Conservation (phyloP, 2,888 invertebrate genomes). For the Dasypogon diadema region DNA sequence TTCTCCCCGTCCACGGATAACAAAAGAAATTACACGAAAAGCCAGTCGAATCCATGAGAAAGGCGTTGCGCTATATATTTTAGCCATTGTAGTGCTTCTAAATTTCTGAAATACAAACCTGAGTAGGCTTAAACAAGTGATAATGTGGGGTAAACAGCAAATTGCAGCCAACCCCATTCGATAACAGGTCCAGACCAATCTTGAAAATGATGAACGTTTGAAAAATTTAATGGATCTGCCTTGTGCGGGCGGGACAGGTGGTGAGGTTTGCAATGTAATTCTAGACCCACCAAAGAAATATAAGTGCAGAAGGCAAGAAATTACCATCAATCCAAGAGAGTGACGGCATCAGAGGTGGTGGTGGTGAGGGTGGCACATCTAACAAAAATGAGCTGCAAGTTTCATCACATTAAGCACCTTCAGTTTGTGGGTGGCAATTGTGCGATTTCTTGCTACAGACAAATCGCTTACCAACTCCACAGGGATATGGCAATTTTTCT, state of each 20-base stretch:
- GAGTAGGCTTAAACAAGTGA: not conserved
- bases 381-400: conserved; percentile 38
- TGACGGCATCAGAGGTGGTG: not conserved
- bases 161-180: not conserved
- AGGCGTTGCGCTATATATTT: too few species aligned
- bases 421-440: conserved; percentile 25
- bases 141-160: not conserved
- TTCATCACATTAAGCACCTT: conserved; percentile 42
- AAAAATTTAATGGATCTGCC: conserved; percentile 47
- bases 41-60: too few species aligned
- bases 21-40: too few species aligned
- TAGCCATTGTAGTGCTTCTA: too few species aligned
- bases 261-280: too few species aligned
- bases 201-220: conserved; percentile 36
- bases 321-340: not conserved
- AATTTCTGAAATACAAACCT: not conserved
- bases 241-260: not conserved
- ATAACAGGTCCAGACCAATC: not conserved
- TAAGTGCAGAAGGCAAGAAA: conserved; percentile 4
- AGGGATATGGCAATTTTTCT: conserved; percentile 36
- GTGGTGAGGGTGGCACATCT: not conserved
- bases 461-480: conserved; percentile 34
- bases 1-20: too few species aligned
- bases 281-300: conserved; percentile 7
- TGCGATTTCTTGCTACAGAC: conserved; percentile 38